Evolutionary conservation across 2,888 invertebrate genomes (phyloP), one percentile per base, ranked within the genome.

Genomic region (Tigriopus californicus): DNA sequence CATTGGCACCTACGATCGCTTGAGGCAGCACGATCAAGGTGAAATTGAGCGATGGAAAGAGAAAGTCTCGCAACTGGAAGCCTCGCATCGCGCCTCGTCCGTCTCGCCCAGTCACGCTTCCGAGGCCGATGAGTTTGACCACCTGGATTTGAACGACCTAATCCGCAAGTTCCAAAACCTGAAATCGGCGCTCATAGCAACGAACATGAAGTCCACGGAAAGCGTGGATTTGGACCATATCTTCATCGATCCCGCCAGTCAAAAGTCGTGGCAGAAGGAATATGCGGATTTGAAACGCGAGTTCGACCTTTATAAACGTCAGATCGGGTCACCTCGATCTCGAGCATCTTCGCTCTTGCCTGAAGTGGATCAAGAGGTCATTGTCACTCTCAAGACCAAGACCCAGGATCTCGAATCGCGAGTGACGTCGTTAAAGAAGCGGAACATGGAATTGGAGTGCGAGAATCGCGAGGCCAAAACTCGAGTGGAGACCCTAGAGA

Each of bases 1-100:
- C 0, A 80, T 88, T 2, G 87, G 86, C 0, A 78, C 77, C 62
- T 85, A 86, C 66, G 86, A 88, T 67, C 73, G 81, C 60, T 69
- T 80, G 10, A 72, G 83, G 2, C 78, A 82, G 57, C 77, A 79
- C 61, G 87, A 89, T 71, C 82, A 82, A 68, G 76, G 76, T 59
- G 77, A 79, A 15, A 86, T 88, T 66, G 78, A 80, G 62, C 79
- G 79, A 69, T 67, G 84, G 61, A 76, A 78, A 63, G 79, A 61
- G 18, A 54, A 40, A 25, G 24, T 60, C 4, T 6, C 54, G 12
- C 60, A 60, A 41, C 66, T 51, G 8, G 59, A 56, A 10, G 46
- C 41, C 22, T 18, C 47, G 15, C 25, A 18, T 24, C 10, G 18
- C n/a, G 54, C 10, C 20, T 13, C 20, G 15, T 42, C 18, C 13